Base-by-base conservation (phyloP, 1,140 invertebrate species). In the Aphelenchoides besseyi region DNA sequence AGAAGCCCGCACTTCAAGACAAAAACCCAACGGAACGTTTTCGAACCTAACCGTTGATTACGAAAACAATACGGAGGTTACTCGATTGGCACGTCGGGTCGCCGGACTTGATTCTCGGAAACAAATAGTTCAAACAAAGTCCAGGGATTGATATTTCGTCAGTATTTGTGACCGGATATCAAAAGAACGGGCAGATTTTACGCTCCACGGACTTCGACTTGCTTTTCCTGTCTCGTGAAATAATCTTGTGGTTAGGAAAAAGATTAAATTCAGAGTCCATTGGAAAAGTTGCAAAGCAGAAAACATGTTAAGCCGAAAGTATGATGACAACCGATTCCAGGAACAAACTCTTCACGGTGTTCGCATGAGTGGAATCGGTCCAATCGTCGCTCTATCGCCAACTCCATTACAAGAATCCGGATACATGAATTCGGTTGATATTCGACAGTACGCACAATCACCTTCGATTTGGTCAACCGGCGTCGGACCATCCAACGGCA, bases 321-420 rank as follows among this genome's bases (percentile, higher is more conserved):
- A n/a, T n/a, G n/a, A n/a, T n/a, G n/a, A n/a, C 5, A 23, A 59
- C 41, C 12, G 5, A 18, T 71, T 71, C 5, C 68, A 71, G 70
- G 62, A 71, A 71, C 63, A 69, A 70, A 54, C 70, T 18, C n/a
- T 71, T 26, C 33, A 71, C 36, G 70, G 70, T 1, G 64, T 71
- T 5, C 70, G 70, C 16, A 32, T 70, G 18, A 71, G 33, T 28
- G 70, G 70, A 9, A 55, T 68, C 5, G 70, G 70, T 12, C 70
- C 70, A 28, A 26, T 71, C 0, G 33, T 68, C 2, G 70, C 64
- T 8, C 37, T 32, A n/a, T 68, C 66, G 1, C 66, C 66, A 16
- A 68, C 66, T 16, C 12, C 66, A 9, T 18, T 67, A 9, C 66
- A 64, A 16, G 66, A 68, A 2, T 9, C 9, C 16, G 30, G 30